phyloP scores from a whole-genome alignment of 2,888 invertebrate species.

The Alentia gelatinosa region DNA sequence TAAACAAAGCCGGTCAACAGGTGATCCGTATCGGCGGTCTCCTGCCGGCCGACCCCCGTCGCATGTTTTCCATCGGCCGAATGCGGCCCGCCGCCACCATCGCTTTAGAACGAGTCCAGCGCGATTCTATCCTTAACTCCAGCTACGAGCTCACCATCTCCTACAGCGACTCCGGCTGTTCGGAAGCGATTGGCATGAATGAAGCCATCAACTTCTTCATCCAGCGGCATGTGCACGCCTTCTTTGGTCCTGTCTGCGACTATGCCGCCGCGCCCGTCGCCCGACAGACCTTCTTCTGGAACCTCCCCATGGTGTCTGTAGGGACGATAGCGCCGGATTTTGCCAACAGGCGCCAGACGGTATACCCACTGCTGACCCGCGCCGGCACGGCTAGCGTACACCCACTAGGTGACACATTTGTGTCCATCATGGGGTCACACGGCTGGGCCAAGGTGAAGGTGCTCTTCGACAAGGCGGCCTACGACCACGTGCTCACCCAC shows the following conservation, averaged over 20 bases:
- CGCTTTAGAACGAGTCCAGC: constrained; percentile 30
- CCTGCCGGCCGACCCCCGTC: constrained; percentile 25
- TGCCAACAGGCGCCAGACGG: constrained; percentile 76
- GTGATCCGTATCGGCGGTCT: constrained; percentile 44
- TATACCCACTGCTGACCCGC: constrained; percentile 58
- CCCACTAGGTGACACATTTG: constrained; percentile 29
- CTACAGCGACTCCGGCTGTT: constrained; percentile 72
- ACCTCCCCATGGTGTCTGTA: constrained; percentile 88
- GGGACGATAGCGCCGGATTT: constrained; percentile 92
- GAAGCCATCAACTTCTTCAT: constrained; percentile 73
- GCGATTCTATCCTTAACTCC: background rate
- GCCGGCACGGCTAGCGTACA: constrained; percentile 38
- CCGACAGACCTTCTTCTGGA: constrained; percentile 87
- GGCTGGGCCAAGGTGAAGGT: constrained; percentile 51
- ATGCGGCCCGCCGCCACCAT: constrained; percentile 46
- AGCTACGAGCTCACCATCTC: constrained; percentile 19
- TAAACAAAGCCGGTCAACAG: background rate
- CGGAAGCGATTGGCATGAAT: constrained; percentile 71
- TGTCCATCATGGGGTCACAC: background rate
- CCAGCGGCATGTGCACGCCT: constrained; percentile 63
- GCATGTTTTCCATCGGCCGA: constrained; percentile 52
- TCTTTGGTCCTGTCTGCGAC: constrained; percentile 66
- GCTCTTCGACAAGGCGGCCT: constrained; percentile 30
- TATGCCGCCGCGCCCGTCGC: constrained; percentile 86
- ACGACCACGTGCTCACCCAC: constrained; percentile 13